These are phyloP conservation scores for Lydus trimaculatus DNA, from an alignment of 2,888 invertebrate species.

Conservation along the genomic window DNA sequence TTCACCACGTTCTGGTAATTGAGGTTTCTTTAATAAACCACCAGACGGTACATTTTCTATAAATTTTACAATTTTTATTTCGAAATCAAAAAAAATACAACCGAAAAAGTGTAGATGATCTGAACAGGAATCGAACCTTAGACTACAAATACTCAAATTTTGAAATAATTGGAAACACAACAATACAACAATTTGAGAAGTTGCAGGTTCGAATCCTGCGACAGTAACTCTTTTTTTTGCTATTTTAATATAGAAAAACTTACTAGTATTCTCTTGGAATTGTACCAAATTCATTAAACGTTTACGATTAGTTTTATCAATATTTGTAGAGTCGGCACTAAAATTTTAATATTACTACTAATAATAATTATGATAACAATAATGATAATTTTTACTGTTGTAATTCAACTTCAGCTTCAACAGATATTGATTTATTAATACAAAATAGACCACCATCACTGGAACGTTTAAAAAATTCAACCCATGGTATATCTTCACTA, in stretches of 20 bases:
- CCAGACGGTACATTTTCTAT: slow-evolving; percentile 53
- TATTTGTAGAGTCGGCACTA: slow-evolving; percentile 20
- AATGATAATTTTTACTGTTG: slow-evolving; percentile 35
- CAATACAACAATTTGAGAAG: too few species aligned
- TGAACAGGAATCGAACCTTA: too few species aligned
- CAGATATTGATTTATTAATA: slow-evolving; percentile 73
- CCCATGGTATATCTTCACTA: slow-evolving; percentile 60
- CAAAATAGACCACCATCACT: slow-evolving; percentile 70
- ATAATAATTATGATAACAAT: background rate
- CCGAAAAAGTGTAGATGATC: too few species aligned
- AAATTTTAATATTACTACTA: background rate
- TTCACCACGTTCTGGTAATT: slow-evolving; percentile 61
- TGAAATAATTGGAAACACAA: too few species aligned
- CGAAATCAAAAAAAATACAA: too few species aligned
- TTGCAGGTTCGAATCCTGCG: too few species aligned
- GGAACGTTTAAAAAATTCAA: slow-evolving; percentile 75
- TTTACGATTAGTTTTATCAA: slow-evolving; percentile 33
- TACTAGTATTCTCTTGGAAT: slow-evolving; percentile 37
- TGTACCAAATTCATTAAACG: slow-evolving; percentile 39
- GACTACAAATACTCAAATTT: too few species aligned
- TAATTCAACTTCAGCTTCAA: slow-evolving; percentile 63
- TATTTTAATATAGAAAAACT: too few species aligned
- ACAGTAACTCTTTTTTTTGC: too few species aligned
- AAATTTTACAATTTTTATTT: background rate
- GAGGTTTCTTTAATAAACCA: slow-evolving; percentile 57